These are phyloP conservation scores for Macquaria australasica DNA, from an alignment of 2,113 vertebrate species.

Conservation along the genomic window DNA sequence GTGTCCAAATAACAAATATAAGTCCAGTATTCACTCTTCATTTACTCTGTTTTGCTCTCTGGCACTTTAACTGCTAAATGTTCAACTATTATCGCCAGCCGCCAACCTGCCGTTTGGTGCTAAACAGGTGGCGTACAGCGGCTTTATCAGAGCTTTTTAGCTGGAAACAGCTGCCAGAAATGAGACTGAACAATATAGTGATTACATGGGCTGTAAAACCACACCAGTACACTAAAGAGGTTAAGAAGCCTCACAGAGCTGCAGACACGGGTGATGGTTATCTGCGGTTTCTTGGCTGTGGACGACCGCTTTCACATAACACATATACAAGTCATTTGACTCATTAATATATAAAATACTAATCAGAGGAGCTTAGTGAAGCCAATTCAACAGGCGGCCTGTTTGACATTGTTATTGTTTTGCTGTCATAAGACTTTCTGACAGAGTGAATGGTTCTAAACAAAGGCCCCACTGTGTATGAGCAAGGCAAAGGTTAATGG, in stretches of 20 bases:
- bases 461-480: background rate
- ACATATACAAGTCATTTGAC: background rate
- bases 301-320: slow-evolving; percentile 3
- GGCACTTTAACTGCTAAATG: background rate
- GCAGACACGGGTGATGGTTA: background rate
- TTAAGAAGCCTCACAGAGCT: slow-evolving; percentile 14
- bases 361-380: slow-evolving; percentile 10
- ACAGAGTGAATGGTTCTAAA: background rate
- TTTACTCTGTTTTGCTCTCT: background rate
- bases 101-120: background rate
- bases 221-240: slow-evolving; percentile 2
- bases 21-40: rapidly evolving
- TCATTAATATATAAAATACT: background rate
- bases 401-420: background rate
- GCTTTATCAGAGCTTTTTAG: background rate
- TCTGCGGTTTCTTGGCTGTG: slow-evolving; percentile 40
- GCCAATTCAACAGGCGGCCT: background rate
- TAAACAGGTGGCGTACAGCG: background rate
- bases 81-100: background rate
- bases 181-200: background rate
- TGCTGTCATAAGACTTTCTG: background rate
- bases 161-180: background rate
- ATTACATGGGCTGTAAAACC: slow-evolving; percentile 13
- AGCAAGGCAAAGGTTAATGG: background rate
- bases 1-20: too few species aligned